Percentiles rank a stretch among this genome's conserved stretches.
Evolutionary conservation across 2,113 vertebrate species (phyloP).

Genomic region (Nesoenas mayeri): DNA sequence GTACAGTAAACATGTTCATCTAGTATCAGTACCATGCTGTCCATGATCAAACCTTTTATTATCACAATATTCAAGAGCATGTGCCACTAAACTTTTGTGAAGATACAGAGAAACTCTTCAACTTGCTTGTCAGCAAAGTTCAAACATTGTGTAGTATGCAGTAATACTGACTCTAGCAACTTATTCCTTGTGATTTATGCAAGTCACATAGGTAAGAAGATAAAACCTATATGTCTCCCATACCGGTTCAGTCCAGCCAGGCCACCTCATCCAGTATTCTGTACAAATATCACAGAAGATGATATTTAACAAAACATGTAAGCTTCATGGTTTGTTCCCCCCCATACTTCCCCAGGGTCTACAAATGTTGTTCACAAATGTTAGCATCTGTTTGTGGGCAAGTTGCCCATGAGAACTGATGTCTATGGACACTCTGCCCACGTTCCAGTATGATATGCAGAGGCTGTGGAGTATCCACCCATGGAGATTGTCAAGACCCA

Average conservation of each 20-base stretch:
- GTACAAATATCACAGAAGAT: rapidly evolving
- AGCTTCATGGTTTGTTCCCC: neutral
- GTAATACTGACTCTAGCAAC: neutral
- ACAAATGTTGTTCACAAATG: neutral
- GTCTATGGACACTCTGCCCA: neutral
- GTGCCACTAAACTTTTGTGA: neutral
- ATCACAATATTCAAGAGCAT: neutral
- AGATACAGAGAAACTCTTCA: neutral
- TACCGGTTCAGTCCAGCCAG: neutral
- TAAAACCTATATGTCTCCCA: neutral
- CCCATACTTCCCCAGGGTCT: neutral
- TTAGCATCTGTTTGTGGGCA: neutral
- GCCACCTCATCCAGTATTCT: neutral
- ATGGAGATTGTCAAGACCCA: neutral
- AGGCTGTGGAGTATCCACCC: neutral
- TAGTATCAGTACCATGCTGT: neutral
- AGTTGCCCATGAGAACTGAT: neutral
- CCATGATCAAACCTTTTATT: neutral
- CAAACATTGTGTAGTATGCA: neutral
- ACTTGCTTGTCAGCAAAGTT: neutral
- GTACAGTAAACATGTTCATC: neutral
- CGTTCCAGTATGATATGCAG: neutral
- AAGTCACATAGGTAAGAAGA: neutral
- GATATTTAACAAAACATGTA: neutral
- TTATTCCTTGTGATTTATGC: neutral